Base-by-base conservation (phyloP, 2,113 vertebrate species). In the Catagonus wagneri region DNA sequence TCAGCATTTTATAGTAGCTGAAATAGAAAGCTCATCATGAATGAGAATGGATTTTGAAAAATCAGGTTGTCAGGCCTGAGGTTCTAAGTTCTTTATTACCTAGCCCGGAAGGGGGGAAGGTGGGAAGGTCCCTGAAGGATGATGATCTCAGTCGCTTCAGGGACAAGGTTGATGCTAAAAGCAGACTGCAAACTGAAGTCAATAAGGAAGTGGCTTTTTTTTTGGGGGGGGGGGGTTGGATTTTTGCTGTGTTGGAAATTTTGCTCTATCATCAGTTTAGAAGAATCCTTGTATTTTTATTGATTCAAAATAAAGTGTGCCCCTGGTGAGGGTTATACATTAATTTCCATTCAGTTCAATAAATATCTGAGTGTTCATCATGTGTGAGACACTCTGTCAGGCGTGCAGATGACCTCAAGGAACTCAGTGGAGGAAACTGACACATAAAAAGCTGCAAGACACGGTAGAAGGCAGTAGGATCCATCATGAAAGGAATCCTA, bases 81-180 rank as follows among this genome's bases (percentile, higher is more conserved):
- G 29, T 80, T 90, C 87, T 76, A 89, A 83, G 14, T 25, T 74
- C 56, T 95, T 96, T 89, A 65, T 98, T 98, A 98, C 98, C 98
- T 98, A 97, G 75, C 20, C 97, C 97, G 3, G 95, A 97, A 12
- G 97, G 97, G 60, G 98, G 98, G 19, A 98, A 99, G 14, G 86
- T 89, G 34, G 98, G 98, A 89, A 98, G 60, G 19, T 97, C 63
- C 20, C 89, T 98, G 96, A 98, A 98, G 60, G 98, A 98, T 60
- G 97, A 98, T 0, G 98, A 98, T 84, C 98, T 98, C 56, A 94
- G 95, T 93, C 94, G 95, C 90, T 97, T 98, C 65, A 97, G 97
- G 76, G 85, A 9, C 0, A 94, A 44, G 23, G 22, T 0, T 58
- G 52, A 89, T 85, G 80, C 98, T 98, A 94, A 95, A 98, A 98